A percentile compares a stretch with the other conserved stretches of the same genome.
Conservation (phyloP, 2,797 vertebrate species). For the Argyrosomus regius region DNA sequence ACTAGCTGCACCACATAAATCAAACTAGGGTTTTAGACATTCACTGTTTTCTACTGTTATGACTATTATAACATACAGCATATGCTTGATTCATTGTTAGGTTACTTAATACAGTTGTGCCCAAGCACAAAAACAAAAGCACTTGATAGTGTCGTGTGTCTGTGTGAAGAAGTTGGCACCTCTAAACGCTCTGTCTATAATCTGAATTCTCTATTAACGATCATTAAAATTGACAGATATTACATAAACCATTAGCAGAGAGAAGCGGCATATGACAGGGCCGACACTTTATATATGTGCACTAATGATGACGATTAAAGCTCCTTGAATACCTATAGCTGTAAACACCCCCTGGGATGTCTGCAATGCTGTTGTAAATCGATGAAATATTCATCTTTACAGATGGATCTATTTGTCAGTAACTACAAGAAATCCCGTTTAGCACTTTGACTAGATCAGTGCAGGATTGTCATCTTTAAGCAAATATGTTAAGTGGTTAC, state of each 20-base stretch:
- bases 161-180: conserved; percentile 36
- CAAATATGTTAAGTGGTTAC: conserved; percentile 99
- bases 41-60: neutral
- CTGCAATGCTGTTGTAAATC: conserved; percentile 91
- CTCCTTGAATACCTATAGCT: conserved; percentile 91
- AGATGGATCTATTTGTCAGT: conserved; percentile 94
- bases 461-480: conserved; percentile 95
- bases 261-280: conserved; percentile 69
- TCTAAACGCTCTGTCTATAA: conserved; percentile 55
- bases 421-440: conserved; percentile 91
- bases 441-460: conserved; percentile 92
- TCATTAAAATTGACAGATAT: conserved; percentile 59
- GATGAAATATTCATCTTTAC: conserved; percentile 93
- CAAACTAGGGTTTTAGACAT: conserved; percentile 11
- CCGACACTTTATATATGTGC: conserved; percentile 76
- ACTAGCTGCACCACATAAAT: neutral
- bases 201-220: conserved; percentile 48
- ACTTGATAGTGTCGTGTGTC: conserved; percentile 14
- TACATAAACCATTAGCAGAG: conserved; percentile 58
- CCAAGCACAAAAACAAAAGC: neutral
- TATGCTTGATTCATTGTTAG: neutral
- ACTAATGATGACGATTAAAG: conserved; percentile 95
- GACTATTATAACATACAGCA: neutral
- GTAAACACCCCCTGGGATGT: conserved; percentile 90
- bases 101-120: conserved; percentile 1